Conservation (phyloP, 2,113 vertebrate species). For the Bos taurus region ARS-UCD2.0 NC_037329.1:97915001-97915500, state of each 20-base stretch:
- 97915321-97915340: not conserved
- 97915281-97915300: not conserved
- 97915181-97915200: slow-evolving; percentile 9
- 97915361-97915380: not conserved
- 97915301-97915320: not conserved
- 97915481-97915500: not conserved
- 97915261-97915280: slow-evolving; percentile 23
- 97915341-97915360: not conserved
- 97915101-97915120: not conserved
- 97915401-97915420: not conserved
- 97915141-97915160: not conserved
- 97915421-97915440: not conserved
- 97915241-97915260: not conserved
- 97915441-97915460: slow-evolving; percentile 6
- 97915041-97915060: not conserved
- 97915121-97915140: not conserved
- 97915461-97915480: not conserved
- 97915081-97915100: not conserved
- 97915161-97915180: not conserved
- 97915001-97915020: not conserved
- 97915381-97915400: not conserved
- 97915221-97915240: slow-evolving; percentile 16
- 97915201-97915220: not conserved
- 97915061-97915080: not conserved
- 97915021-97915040: not conserved